phyloP scores from a whole-genome alignment of 1,140 invertebrate species.

The Penaeus indicus region DNA sequence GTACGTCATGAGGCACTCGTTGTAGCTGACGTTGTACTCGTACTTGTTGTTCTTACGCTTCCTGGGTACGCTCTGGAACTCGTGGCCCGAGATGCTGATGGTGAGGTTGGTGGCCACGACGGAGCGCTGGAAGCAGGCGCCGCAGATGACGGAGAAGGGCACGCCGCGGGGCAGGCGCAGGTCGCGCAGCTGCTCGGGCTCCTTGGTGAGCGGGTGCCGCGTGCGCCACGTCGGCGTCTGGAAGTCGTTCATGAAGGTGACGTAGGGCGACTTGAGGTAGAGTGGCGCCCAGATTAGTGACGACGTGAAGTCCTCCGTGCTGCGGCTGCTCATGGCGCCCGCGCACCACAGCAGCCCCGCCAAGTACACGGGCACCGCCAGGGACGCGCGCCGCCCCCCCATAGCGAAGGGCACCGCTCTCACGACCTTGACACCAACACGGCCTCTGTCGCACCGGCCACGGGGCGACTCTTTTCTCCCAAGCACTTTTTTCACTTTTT shows the following conservation, averaged over 20 bases:
- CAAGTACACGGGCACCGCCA: no score
- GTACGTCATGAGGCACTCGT: constrained; percentile 35
- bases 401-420: no score
- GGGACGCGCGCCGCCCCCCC: no score
- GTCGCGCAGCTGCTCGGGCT: not conserved
- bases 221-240: constrained; percentile 20
- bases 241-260: constrained; percentile 32
- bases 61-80: constrained; percentile 7
- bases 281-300: not conserved
- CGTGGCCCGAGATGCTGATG: constrained; percentile 12
- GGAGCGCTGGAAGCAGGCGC: constrained; percentile 30
- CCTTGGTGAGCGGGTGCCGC: constrained; percentile 26
- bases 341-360: no score
- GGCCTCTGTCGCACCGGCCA: no score
- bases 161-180: constrained; percentile 23
- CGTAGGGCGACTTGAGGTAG: constrained; percentile 26
- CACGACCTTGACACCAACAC: no score
- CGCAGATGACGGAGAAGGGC: constrained; percentile 28
- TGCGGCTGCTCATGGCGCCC: no score
- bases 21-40: not conserved
- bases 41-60: not conserved
- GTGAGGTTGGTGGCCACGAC: constrained; percentile 1
- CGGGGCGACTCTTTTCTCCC: no score
- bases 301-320: no score
- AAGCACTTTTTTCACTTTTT: no score